phyloP scores from a whole-genome alignment of 2,113 vertebrate species.

The Raphicerus campestris region DNA sequence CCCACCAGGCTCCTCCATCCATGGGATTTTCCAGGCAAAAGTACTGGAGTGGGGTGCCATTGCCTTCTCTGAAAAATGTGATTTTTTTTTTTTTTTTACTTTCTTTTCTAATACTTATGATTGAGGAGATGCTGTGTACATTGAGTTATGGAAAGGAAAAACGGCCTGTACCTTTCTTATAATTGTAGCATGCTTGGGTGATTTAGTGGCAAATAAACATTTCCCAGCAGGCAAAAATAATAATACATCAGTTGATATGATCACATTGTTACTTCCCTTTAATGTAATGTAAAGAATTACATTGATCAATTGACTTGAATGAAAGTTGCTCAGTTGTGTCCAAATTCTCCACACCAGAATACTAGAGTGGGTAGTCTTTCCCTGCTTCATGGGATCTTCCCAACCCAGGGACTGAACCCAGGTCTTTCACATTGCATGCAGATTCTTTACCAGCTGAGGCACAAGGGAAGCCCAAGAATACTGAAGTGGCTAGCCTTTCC shows the following conservation, averaged over 20 bases:
- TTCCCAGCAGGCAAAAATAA: background rate
- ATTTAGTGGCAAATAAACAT: background rate
- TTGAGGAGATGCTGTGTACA: background rate
- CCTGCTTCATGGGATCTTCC: background rate
- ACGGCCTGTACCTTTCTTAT: background rate
- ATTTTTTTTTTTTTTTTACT: background rate
- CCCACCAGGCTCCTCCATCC: too few relatives aligned
- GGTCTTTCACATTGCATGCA: background rate
- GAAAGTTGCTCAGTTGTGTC: background rate
- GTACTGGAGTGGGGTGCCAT: too few relatives aligned
- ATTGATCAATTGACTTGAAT: background rate
- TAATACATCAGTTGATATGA: background rate
- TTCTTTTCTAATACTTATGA: constrained; percentile 11
- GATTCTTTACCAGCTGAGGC: background rate
- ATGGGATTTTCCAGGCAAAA: too few relatives aligned
- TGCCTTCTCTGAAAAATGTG: background rate
- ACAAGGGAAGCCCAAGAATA: background rate
- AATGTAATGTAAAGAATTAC: background rate
- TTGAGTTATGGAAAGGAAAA: background rate
- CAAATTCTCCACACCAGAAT: background rate
- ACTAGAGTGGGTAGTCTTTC: background rate
- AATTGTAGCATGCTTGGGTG: background rate
- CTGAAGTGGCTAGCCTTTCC: background rate
- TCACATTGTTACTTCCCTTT: background rate
- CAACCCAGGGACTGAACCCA: background rate